Conservation (phyloP, 2,888 invertebrate species). For the Cataglyphis altisquamis region DNA sequence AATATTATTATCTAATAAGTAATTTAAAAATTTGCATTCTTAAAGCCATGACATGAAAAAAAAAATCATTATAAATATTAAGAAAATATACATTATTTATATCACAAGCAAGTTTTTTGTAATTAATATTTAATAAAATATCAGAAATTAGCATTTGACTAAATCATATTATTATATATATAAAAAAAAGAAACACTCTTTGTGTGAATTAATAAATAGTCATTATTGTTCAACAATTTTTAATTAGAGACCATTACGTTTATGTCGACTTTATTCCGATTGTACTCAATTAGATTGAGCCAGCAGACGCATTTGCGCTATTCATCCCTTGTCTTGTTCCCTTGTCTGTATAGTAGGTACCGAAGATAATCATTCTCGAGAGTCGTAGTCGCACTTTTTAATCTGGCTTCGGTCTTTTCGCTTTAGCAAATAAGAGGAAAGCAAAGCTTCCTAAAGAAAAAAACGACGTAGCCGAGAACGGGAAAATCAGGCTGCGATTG, state of each 20-base stretch:
- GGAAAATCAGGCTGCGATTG: slow-evolving; percentile 81
- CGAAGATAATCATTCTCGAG: slow-evolving; percentile 50
- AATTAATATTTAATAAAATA: background rate
- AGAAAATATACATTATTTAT: background rate
- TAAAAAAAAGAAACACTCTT: background rate
- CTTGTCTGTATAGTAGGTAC: slow-evolving; percentile 38
- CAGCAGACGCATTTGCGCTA: slow-evolving; percentile 29
- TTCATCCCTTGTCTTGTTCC: slow-evolving; percentile 37
- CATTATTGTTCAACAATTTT: slow-evolving; percentile 10
- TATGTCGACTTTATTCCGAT: slow-evolving; percentile 1
- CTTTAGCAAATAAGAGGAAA: slow-evolving; percentile 69
- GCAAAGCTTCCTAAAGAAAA: slow-evolving; percentile 49
- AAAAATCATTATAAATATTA: background rate
- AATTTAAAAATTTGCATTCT: background rate
- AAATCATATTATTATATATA: background rate
- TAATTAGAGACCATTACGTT: slow-evolving; percentile 31
- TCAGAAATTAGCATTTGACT: background rate
- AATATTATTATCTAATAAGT: background rate
- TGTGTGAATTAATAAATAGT: background rate
- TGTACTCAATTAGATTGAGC: slow-evolving; percentile 46
- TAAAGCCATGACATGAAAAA: background rate
- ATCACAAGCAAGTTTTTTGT: background rate
- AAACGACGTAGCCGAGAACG: slow-evolving; percentile 48
- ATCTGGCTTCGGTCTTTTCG: slow-evolving; percentile 58
- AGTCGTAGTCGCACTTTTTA: slow-evolving; percentile 67